These are phyloP conservation scores for human (Homo sapiens) DNA, from an alignment of 2,113 vertebrate genomes.

Conservation along the genomic window DNA sequence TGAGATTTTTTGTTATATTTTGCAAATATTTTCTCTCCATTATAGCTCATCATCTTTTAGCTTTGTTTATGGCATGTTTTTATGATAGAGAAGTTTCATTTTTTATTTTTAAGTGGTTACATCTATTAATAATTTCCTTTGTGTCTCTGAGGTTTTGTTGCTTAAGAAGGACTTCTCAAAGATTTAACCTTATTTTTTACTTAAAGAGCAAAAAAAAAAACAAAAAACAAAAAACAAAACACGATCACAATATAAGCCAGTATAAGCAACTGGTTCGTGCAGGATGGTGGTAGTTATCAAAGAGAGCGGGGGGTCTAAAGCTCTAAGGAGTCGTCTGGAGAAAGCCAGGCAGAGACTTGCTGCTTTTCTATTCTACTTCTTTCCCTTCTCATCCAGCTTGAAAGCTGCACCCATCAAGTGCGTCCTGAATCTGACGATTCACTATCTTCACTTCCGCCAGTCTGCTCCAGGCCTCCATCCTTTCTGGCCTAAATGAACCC, in stretches of 20 bases:
- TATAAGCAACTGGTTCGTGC: background rate
- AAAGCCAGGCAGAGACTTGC: background rate
- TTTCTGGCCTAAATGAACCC: background rate
- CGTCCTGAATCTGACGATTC: background rate
- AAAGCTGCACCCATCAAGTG: background rate
- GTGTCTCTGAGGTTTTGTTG: background rate
- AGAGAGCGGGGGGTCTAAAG: background rate
- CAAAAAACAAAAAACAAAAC: no score
- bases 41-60: background rate
- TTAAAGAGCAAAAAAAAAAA: background rate
- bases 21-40: constrained; percentile 24
- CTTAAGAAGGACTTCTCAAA: background rate
- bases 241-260: no score
- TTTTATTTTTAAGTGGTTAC: background rate
- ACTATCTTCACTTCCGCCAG: background rate
- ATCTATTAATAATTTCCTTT: background rate
- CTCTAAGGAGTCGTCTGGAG: background rate
- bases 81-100: background rate
- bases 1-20: constrained; percentile 22
- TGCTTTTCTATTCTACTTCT: background rate
- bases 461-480: background rate
- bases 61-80: background rate
- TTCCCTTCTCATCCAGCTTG: background rate
- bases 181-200: background rate
- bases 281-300: background rate